Percentiles rank a stretch among this genome's conserved stretches.
Conservation (phyloP, 2,797 vertebrate genomes). For the Ispidina lecontei region DNA sequence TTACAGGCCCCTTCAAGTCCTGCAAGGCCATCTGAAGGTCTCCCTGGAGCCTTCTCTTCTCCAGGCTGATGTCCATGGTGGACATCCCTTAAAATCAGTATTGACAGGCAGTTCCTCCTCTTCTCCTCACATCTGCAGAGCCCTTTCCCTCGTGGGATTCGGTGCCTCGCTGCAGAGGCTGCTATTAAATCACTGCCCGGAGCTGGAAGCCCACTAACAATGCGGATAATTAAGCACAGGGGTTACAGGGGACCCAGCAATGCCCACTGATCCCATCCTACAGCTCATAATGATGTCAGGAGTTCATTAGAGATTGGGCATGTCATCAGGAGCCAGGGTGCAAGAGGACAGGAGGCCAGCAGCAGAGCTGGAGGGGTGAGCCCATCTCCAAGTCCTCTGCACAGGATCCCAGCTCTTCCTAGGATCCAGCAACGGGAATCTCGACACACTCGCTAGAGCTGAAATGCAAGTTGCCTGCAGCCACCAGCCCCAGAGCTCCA, state of each 20-base stretch:
- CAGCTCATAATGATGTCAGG: fast-evolving
- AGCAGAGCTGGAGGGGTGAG: neutral
- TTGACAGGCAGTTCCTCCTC: neutral
- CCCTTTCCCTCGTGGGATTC: neutral
- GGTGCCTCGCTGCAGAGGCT: neutral
- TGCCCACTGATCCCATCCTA: neutral
- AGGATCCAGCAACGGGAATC: neutral
- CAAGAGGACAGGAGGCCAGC: neutral
- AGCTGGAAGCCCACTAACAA: neutral
- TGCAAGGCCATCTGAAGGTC: neutral
- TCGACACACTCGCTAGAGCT: fast-evolving
- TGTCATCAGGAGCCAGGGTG: neutral
- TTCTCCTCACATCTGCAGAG: neutral
- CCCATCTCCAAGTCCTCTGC: neutral
- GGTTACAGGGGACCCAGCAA: neutral
- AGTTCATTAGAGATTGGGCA: fast-evolving
- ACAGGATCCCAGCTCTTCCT: neutral
- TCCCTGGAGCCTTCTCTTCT: neutral
- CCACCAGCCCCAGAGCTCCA: neutral
- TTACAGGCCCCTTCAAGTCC: neutral
- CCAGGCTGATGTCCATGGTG: neutral
- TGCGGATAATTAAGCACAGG: neutral
- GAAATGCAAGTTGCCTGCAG: too few relatives aligned
- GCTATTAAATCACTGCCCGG: neutral
- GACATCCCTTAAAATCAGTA: neutral